phyloP scores from a whole-genome alignment of 64 coral and sea anemone genomes.

The Montipora cactus region DNA sequence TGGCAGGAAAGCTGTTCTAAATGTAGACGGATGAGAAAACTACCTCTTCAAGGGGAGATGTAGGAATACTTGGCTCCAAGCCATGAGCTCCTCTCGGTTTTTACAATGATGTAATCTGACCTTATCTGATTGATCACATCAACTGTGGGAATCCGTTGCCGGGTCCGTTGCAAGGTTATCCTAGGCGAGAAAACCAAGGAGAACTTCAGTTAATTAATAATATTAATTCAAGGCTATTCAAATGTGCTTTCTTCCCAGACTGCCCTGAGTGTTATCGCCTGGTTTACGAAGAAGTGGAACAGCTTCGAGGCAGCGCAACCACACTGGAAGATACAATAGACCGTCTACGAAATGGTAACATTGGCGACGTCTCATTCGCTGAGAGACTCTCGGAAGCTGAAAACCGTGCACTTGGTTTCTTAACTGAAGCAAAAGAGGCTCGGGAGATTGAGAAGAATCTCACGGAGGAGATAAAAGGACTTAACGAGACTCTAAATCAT shows the following conservation, averaged over 20 bases:
- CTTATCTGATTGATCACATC: no score
- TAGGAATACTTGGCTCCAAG: no score
- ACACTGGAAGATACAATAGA: conserved; percentile 38
- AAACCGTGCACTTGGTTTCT: conserved; percentile 16
- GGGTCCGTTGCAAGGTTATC: no score
- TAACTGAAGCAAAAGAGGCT: conserved; percentile 71
- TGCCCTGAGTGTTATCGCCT: conserved; percentile 95
- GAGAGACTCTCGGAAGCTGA: conserved; percentile 46
- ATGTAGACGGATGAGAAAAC: no score
- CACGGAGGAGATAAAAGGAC: conserved; percentile 62
- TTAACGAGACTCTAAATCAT: conserved; percentile 79
- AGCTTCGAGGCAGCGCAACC: conserved; percentile 44
- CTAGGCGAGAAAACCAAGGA: no score
- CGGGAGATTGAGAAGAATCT: conserved; percentile 70
- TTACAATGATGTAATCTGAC: no score
- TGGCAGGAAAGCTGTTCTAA: no score
- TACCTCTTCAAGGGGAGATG: no score
- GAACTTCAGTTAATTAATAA: no score
- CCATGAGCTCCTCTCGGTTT: no score
- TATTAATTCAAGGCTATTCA: no score
- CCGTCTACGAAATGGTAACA: conserved; percentile 79
- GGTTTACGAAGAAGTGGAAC: conserved; percentile 66
- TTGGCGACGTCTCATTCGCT: conserved; percentile 83
- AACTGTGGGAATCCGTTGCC: no score
- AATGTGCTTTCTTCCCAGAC: conserved; percentile 54